Percentiles rank a stretch among this genome's conserved stretches.
Evolutionary conservation across 2,797 vertebrate species (phyloP).

Genomic region (Argya squamiceps): DNA sequence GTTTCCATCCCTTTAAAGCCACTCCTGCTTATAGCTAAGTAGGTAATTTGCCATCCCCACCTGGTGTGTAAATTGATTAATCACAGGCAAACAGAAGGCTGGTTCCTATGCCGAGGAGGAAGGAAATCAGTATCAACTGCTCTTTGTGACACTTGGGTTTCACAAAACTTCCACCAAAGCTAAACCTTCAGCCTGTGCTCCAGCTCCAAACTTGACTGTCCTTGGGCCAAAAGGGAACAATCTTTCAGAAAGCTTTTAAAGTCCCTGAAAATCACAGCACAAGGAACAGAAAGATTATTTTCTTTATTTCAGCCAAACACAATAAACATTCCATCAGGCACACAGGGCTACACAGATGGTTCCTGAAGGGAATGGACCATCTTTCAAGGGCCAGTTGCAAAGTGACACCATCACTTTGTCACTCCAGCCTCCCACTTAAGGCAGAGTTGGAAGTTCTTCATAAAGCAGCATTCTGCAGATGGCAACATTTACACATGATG

Average conservation of each 20-base stretch:
- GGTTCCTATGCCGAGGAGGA: neutral
- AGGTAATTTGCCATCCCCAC: neutral
- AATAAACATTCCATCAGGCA: neutral
- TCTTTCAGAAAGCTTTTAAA: neutral
- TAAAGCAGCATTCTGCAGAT: conserved; percentile 42
- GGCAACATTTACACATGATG: conserved; percentile 1
- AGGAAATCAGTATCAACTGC: neutral
- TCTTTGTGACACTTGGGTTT: neutral
- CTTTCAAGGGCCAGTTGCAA: conserved; percentile 59
- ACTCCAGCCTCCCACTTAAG: conserved; percentile 28
- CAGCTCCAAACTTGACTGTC: neutral
- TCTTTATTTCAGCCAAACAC: neutral
- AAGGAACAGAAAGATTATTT: neutral
- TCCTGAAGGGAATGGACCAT: neutral
- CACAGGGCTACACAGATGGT: conserved; percentile 30
- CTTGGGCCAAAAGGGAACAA: neutral
- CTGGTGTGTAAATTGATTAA: conserved; percentile 10
- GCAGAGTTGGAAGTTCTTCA: neutral
- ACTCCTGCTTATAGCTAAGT: neutral
- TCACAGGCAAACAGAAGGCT: conserved; percentile 1
- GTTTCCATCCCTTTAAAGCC: neutral
- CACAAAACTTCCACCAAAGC: neutral
- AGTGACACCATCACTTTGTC: conserved; percentile 64
- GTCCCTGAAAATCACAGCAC: neutral
- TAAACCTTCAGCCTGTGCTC: neutral